Percentiles rank a stretch among this genome's conserved stretches.
Conservation (phyloP, 1,140 invertebrate genomes). For the Eriocheir sinensis region DNA sequence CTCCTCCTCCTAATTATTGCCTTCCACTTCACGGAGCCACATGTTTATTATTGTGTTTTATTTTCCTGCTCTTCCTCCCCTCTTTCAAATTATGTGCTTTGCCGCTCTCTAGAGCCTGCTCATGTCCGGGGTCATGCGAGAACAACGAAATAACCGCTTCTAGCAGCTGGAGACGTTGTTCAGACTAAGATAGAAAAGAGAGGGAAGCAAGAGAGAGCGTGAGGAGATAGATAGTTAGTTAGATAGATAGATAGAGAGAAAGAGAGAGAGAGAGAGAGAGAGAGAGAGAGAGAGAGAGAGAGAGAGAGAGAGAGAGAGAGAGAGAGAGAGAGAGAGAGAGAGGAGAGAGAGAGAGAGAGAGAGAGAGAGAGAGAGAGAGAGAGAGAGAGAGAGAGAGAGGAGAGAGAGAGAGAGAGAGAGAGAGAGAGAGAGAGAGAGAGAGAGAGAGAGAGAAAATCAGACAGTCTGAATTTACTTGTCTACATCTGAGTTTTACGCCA, state of each 20-base stretch:
- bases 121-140: background rate
- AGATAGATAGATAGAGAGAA: slow-evolving; percentile 33
- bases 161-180: background rate
- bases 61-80: background rate
- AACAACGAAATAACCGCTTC: background rate
- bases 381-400: background rate
- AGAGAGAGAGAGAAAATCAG: too few species aligned
- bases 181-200: background rate
- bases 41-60: too few species aligned
- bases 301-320: too few species aligned
- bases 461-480: too few species aligned
- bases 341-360: slow-evolving; percentile 52
- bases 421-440: too few species aligned
- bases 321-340: too few species aligned
- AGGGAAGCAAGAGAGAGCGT: slow-evolving; percentile 38
- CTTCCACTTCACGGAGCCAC: too few species aligned
- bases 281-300: slow-evolving; percentile 35
- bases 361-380: slow-evolving; percentile 44
- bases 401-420: slow-evolving; percentile 38
- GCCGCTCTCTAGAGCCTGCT: background rate
- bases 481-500: too few species aligned
- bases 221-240: too few species aligned
- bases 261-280: background rate
- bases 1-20: background rate
- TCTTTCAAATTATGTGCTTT: background rate